Base-by-base conservation (phyloP, 1,140 invertebrate species). In the Zaprionus taronus region DNA sequence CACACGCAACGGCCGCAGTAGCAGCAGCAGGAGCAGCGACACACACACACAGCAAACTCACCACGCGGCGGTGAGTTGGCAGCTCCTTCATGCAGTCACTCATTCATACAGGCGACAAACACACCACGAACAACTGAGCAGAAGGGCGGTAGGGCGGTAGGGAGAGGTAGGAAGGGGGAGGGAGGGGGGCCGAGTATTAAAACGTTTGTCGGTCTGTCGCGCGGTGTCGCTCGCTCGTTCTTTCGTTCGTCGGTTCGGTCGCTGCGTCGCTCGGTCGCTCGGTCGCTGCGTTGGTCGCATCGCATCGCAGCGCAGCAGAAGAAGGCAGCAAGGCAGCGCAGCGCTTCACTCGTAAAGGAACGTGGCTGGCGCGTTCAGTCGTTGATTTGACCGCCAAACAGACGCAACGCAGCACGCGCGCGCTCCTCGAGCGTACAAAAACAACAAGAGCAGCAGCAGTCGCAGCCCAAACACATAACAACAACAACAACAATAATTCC, bases 321-420 rank as follows among this genome's bases (percentile, higher is more conserved):
- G 31, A 9, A 34, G 20, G 9, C 31, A 28, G 28, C 28, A 7
- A 31, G 28, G 28, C 41, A 47, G 41, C n/a, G 41, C 41, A n/a
- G n/a, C n/a, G 41, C 41, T 51, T 47, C 15, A 17, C 41, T 47
- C n/a, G 49, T 28, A 41, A 38, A 53, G 63, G 70, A 63, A 73
- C 57, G 63, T 72, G 69, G 51, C 70, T 24, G 67, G 57, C 76
- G 77, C 72, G 72, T 89, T 85, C 76, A 89, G 86, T 89, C 85
- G 85, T 81, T 71, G 81, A 90, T 89, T 89, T 91, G 85, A 85
- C 85, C 85, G 85, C 85, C 81, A 91, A 89, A 85, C 86, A 82
- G 79, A 91, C 85, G 82, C 75, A 86, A 85, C 86, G 84, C 77
- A 75, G 67, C 22, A 49, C 79, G 79, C 72, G 79, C 55, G 79